A percentile compares a stretch with the other conserved stretches of the same genome.
These are phyloP conservation scores for Drosophila nr. medialis DNA, from an alignment of 2,888 invertebrate species.

Conservation along the genomic window DNA sequence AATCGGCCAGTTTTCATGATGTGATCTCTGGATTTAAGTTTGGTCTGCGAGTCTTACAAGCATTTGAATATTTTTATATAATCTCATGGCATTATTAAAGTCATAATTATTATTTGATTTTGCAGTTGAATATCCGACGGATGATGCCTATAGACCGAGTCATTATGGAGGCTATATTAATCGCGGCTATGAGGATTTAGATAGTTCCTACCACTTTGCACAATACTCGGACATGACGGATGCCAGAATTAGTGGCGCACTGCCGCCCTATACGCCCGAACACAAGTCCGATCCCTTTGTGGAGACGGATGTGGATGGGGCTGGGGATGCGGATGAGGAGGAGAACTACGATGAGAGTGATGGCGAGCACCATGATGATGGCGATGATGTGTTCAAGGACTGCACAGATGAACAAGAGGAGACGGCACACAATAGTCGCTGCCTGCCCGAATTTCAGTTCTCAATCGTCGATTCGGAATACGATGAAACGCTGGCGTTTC, in stretches of 20 bases:
- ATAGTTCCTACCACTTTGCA: slow-evolving; percentile 65
- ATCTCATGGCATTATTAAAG: not conserved
- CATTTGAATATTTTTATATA: not conserved
- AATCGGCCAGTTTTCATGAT: not conserved
- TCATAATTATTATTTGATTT: not conserved
- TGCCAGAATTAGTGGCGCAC: slow-evolving; percentile 28
- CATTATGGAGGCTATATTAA: slow-evolving; percentile 65
- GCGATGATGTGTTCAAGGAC: slow-evolving; percentile 52
- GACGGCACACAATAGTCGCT: slow-evolving; percentile 67
- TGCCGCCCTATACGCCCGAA: slow-evolving; percentile 48
- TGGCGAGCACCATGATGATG: slow-evolving; percentile 20
- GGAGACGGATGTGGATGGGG: slow-evolving; percentile 15
- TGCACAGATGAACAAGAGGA: slow-evolving; percentile 53
- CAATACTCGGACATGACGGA: slow-evolving; percentile 74
- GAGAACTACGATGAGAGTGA: slow-evolving; percentile 14
- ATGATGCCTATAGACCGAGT: slow-evolving; percentile 66
- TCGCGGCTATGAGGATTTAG: slow-evolving; percentile 78
- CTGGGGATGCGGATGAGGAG: slow-evolving; percentile 19
- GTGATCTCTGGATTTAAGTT: not conserved
- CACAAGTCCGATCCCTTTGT: slow-evolving; percentile 2
- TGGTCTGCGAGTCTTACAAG: not conserved
- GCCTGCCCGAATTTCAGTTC: slow-evolving; percentile 86
- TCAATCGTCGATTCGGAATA: slow-evolving; percentile 89
- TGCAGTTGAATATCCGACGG: slow-evolving; percentile 70
- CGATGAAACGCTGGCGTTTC: slow-evolving; percentile 92